A percentile compares a stretch with the other conserved stretches of the same genome.
These are phyloP conservation scores for Phrynocephalus vlangalii DNA, from an alignment of 2,797 vertebrate species.

Conservation along the genomic window DNA sequence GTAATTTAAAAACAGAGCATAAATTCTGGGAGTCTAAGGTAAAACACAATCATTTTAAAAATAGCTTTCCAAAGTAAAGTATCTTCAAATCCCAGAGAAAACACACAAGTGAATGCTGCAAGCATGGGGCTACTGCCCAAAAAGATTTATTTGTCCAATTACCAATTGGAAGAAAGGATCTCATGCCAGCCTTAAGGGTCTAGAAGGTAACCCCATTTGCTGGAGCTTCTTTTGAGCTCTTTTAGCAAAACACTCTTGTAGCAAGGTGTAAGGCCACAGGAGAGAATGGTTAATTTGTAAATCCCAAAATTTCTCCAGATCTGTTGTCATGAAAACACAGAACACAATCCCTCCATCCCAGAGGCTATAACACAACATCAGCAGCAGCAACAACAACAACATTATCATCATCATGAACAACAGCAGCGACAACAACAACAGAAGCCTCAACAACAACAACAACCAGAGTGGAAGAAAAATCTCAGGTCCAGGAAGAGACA, in stretches of 20 bases:
- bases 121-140: too few species aligned
- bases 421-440: neutral
- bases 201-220: neutral
- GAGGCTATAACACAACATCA: neutral
- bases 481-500: too few species aligned
- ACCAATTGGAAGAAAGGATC: neutral
- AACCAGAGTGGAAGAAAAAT: too few species aligned
- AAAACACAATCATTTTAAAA: too few species aligned
- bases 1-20: too few species aligned
- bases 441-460: too few species aligned
- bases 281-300: neutral
- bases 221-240: neutral
- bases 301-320: neutral
- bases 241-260: neutral
- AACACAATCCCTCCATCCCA: neutral
- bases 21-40: too few species aligned
- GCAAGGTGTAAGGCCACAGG: neutral
- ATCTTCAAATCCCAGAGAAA: neutral
- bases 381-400: neutral
- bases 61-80: too few species aligned
- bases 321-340: neutral
- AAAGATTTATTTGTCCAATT: neutral
- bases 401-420: too few species aligned
- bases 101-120: neutral
- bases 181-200: neutral